Evolutionary conservation across 2,797 vertebrate species (phyloP), one percentile per base, ranked within the genome.

Genomic region (Phalloptychus januarius): DNA sequence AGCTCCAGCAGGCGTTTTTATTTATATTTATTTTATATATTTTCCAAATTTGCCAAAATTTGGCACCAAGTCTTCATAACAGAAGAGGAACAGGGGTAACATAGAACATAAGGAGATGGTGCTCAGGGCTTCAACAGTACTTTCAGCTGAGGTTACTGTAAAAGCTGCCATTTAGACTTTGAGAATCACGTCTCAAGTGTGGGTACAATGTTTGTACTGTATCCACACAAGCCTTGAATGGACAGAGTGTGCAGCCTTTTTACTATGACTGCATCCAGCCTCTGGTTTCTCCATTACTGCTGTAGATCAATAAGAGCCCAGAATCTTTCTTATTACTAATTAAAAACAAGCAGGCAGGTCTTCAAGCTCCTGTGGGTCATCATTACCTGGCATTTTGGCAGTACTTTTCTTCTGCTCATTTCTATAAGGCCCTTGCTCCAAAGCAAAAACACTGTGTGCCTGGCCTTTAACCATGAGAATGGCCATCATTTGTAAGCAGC

Each of bases 301-400:
- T 36, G 16, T 4, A 36, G 58, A 63, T 36, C 31, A 63, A 36
- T 36, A 63, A 18, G 31, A 33, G 31, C 31, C 58, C 58, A 36
- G 61, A 63, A 63, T 33, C 7, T 20, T 36, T 63, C 15, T 36
- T 31, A 61, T 33, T 63, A 18, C 31, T 36, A 10, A 63, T 63
- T 63, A 63, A 63, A 63, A 36, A 36, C 61, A 63, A 63, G 15
- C 58, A 61, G 31, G 31, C 13, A 18, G 31, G 16, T 63, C 31
- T 63, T 63, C 61, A 20, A 63, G 31, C 61, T 36, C 16, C 61
- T 63, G 61, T 63, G 61, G 61, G 61, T 63, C 61, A 63, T 63
- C 61, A 63, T 63, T 36, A 63, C 31, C 61, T 36, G 31, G 15
- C 33, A 36, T 63, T 36, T 36, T 33, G 33, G 61, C 31, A 36